Evolutionary conservation across 2,113 vertebrate genomes (phyloP), one percentile per base, ranked within the genome.

Genomic region (Xenopus borealis): DNA sequence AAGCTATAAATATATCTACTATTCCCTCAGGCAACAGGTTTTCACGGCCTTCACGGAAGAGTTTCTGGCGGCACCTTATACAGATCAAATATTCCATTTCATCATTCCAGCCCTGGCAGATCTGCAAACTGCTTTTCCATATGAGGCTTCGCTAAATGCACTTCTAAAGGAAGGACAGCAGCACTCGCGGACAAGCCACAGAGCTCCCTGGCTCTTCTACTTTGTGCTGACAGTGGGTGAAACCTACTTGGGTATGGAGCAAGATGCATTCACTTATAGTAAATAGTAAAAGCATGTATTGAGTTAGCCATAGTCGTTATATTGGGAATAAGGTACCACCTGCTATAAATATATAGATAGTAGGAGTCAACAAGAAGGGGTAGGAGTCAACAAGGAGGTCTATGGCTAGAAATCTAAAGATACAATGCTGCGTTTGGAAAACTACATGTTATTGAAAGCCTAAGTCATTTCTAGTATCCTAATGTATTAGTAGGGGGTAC

Each of bases 11-110:
- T 40, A 40, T 40, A 40, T 57, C 77, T 63, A 79, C 40, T 81
- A 18, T 72, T 19, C 79, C 84, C 23, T n/a, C 83, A 98, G 96
- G 89, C 96, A 95, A 79, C 95, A 92, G 80, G 92, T 98, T 72
- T 98, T 98, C 82, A 83, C 90, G 16, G 93, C 95, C 90, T 98
- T 98, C 87, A 97, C 94, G 0, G 90, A 95, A 88, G 96, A 98
- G 90, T 93, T 97, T 79, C 86, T 98, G 82, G 93, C 91, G 44
- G 93, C 92, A 44, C 95, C 97, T 44, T 98, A 96, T 82, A 97
- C 97, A 1, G 97, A 99, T 81, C 97, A 98, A 89, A 92, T 98
- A 82, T 93, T 96, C 86, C 92, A 95, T 86, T 96, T 97, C 84
- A 86, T 98, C 84, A 90, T 99, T 83, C 97, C 97, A 68, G 96